phyloP scores from a whole-genome alignment of 2,797 vertebrate genomes.

The Clarias platycephalus region DNA sequence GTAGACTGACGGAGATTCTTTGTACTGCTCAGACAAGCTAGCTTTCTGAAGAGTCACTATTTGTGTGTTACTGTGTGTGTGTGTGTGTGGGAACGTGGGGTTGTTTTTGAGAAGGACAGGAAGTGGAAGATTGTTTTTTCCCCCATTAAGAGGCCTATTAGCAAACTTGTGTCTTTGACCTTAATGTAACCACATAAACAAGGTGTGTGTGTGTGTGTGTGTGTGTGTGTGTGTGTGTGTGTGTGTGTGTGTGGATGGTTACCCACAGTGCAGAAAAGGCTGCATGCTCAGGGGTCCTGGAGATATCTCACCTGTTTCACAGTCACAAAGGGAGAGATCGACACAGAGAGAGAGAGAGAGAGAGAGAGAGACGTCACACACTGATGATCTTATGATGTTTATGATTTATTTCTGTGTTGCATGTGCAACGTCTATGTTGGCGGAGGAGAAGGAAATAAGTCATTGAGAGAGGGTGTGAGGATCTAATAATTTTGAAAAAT shows the following conservation, averaged over 20 bases:
- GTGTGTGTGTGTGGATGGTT: not conserved
- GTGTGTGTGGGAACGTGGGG: not conserved
- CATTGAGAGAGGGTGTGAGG: not conserved
- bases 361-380: not conserved
- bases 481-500: not conserved
- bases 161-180: not conserved
- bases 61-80: not conserved
- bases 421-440: not conserved
- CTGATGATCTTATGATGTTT: not conserved
- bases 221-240: too few relatives aligned
- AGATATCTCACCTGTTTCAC: not conserved
- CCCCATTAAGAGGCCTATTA: slow-evolving; percentile 8
- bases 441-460: not conserved
- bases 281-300: not conserved
- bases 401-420: not conserved
- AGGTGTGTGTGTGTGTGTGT: not conserved
- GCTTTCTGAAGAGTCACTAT: not conserved
- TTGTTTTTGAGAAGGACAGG: slow-evolving; percentile 8
- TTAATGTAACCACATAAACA: not conserved
- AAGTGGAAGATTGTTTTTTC: slow-evolving; percentile 14
- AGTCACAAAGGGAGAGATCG: not conserved
- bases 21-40: not conserved
- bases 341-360: not conserved
- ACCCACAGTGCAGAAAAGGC: not conserved
- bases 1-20: not conserved